Conservation (phyloP, 2,797 vertebrate genomes). For the Gallinago solitaria region DNA sequence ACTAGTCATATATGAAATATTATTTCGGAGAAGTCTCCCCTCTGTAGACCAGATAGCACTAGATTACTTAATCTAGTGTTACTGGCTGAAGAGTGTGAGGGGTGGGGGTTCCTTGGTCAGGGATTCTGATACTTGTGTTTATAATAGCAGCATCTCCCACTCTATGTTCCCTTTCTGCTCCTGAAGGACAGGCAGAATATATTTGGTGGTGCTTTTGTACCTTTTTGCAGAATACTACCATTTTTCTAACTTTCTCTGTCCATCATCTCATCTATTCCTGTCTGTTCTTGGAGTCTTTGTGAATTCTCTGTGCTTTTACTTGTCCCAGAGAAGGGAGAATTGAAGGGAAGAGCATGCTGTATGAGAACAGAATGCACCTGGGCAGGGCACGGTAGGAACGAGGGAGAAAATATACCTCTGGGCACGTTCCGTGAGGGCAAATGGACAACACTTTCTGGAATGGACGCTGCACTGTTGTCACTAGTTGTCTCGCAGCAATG, state of each 20-base stretch:
- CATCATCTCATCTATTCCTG: not conserved
- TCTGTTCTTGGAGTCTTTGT: not conserved
- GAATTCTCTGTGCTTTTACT: not conserved
- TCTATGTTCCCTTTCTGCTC: not conserved
- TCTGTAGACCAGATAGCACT: not conserved
- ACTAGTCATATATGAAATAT: not conserved
- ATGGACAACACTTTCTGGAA: not conserved
- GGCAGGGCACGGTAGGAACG: fast-evolving
- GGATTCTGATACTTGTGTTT: not conserved
- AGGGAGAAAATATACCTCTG: not conserved
- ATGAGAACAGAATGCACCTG: not conserved
- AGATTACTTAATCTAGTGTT: not conserved
- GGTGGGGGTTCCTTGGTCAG: fast-evolving
- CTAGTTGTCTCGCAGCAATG: not conserved
- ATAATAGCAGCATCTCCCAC: not conserved
- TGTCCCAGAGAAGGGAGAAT: not conserved
- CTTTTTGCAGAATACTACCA: not conserved
- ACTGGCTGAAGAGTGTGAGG: not conserved
- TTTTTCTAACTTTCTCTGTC: not conserved
- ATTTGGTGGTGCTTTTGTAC: not conserved
- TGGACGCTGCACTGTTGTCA: not conserved
- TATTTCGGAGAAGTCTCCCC: not conserved
- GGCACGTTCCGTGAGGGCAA: not conserved
- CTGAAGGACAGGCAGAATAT: not conserved
- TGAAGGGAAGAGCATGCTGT: not conserved